Conservation (phyloP, 2,113 vertebrate genomes). For the Craseonycteris thonglongyai region DNA sequence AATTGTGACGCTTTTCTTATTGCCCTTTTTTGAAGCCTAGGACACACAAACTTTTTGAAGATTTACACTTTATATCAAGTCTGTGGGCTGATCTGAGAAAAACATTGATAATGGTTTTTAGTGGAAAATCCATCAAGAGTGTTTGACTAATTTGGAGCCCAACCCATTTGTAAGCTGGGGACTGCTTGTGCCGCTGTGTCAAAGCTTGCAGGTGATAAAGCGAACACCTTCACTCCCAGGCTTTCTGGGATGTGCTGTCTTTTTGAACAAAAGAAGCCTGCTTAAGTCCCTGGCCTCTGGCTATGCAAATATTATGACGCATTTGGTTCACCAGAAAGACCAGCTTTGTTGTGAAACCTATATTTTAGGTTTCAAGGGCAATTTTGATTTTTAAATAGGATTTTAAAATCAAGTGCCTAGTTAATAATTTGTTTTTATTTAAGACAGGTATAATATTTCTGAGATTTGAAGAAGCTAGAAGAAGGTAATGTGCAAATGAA, state of each 20-base stretch:
- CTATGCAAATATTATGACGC: no score
- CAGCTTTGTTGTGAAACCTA: background rate
- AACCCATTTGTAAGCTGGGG: background rate
- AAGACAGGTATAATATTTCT: background rate
- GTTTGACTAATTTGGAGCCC: background rate
- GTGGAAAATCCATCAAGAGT: background rate
- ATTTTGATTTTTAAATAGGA: conserved; percentile 4
- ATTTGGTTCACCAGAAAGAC: background rate
- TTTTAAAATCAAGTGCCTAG: background rate
- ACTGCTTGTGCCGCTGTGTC: background rate
- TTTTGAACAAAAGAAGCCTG: background rate
- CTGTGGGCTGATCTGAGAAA: background rate
- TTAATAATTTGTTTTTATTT: background rate
- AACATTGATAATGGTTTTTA: background rate
- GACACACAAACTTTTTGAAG: no score
- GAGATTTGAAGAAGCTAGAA: background rate
- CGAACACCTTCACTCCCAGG: background rate
- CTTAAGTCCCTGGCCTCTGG: background rate
- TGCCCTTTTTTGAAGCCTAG: no score
- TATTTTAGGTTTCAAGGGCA: background rate
- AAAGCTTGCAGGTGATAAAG: background rate
- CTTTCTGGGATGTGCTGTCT: background rate
- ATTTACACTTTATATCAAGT: background rate
- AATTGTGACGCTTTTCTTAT: background rate
- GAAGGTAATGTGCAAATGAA: background rate